These are phyloP conservation scores for Melieria crassipennis DNA, from an alignment of 2,888 invertebrate genomes.

Conservation along the genomic window DNA sequence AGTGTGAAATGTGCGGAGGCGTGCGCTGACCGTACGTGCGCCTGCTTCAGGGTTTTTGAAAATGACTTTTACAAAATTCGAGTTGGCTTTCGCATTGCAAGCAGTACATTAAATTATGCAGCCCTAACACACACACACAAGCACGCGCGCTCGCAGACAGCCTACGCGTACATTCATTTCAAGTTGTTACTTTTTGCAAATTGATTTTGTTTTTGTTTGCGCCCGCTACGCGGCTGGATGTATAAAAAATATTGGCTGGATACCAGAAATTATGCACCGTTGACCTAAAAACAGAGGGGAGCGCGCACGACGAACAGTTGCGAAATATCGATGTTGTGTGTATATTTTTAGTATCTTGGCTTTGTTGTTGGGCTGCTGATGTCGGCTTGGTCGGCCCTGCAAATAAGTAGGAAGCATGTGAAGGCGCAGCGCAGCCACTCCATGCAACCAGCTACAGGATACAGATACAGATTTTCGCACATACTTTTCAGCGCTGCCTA, in stretches of 20 bases:
- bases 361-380: slow-evolving; percentile 16
- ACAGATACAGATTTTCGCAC: slow-evolving; percentile 37
- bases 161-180: too few species aligned
- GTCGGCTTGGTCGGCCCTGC: slow-evolving; percentile 14
- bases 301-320: slow-evolving; percentile 3
- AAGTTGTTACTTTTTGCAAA: too few species aligned
- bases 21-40: too few species aligned
- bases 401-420: slow-evolving; percentile 4
- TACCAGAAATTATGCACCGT: slow-evolving; percentile 34
- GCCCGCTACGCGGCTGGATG: too few species aligned
- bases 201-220: too few species aligned
- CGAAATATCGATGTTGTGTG: slow-evolving; percentile 27
- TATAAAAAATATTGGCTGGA: not conserved
- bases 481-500: slow-evolving; percentile 2
- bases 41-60: too few species aligned
- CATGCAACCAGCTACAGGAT: not conserved
- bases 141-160: too few species aligned
- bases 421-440: not conserved
- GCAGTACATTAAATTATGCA: too few species aligned
- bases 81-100: too few species aligned
- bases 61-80: too few species aligned
- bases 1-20: too few species aligned
- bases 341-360: not conserved
- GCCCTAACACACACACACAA: too few species aligned
- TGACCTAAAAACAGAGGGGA: slow-evolving; percentile 40